A percentile compares a stretch with the other conserved stretches of the same genome.
These are phyloP conservation scores for Dendrocopos noguchii DNA, from an alignment of 2,113 vertebrate species.

Conservation along the genomic window DNA sequence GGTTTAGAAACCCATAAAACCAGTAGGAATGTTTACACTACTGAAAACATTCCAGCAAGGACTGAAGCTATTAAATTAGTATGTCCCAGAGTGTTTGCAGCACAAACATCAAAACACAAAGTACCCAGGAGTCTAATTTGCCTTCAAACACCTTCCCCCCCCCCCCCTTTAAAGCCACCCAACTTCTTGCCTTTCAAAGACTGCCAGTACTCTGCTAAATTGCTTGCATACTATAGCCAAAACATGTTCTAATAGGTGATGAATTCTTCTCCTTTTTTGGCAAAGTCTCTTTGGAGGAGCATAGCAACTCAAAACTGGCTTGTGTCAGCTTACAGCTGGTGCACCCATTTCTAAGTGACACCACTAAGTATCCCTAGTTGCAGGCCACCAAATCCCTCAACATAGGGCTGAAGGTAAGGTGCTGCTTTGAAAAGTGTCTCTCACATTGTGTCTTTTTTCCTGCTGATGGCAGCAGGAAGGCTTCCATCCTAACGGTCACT, in stretches of 20 bases:
- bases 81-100: background rate
- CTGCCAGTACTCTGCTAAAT: background rate
- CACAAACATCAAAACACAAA: background rate
- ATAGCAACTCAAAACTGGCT: background rate
- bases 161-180: background rate
- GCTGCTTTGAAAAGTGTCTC: background rate
- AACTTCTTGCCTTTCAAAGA: background rate
- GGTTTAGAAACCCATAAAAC: conserved; percentile 10
- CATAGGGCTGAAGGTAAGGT: background rate
- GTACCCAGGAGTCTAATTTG: background rate
- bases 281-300: background rate
- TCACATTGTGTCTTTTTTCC: background rate
- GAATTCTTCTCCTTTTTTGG: conserved; percentile 43
- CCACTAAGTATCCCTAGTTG: background rate
- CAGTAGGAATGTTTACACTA: conserved; percentile 24
- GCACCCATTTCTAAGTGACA: background rate
- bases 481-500: background rate
- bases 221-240: background rate
- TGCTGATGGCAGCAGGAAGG: background rate
- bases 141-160: background rate
- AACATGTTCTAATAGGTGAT: background rate
- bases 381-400: background rate
- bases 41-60: conserved; percentile 16
- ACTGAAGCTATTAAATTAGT: conserved; percentile 13
- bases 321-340: background rate